A percentile compares a stretch with the other conserved stretches of the same genome.
Conservation (phyloP, 2,888 invertebrate species). For the Blastobasis lacticolella region DNA sequence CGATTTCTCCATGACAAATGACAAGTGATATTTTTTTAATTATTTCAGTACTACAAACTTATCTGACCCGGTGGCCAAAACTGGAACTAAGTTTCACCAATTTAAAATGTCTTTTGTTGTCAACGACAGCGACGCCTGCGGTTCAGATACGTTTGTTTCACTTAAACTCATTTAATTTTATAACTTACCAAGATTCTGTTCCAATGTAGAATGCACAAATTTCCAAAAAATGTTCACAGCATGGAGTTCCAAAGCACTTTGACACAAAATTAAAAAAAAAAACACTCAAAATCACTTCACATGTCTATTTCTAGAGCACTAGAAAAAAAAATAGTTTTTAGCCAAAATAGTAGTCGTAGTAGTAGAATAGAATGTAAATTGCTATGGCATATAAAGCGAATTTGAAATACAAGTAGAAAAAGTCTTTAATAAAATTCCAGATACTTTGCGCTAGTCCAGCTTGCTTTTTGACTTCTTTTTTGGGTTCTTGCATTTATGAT, state of each 20-base stretch:
- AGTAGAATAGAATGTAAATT: conserved; percentile 54
- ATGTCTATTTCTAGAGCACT: conserved; percentile 31
- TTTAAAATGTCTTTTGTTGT: too few species aligned
- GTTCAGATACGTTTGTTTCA: too few species aligned
- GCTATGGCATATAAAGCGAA: conserved; percentile 54
- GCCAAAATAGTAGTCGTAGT: conserved; percentile 59
- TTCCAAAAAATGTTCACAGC: conserved; percentile 2
- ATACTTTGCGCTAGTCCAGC: conserved; percentile 31
- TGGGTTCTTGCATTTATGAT: conserved; percentile 35
- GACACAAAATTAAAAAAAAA: background rate
- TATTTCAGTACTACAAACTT: too few species aligned
- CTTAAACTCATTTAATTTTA: background rate
- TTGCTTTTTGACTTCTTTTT: conserved; percentile 9
- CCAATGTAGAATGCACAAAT: conserved; percentile 8
- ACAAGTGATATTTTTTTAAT: too few species aligned
- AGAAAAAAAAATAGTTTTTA: conserved; percentile 19
- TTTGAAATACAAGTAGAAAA: conserved; percentile 52
- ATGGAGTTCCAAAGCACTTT: conserved; percentile 3
- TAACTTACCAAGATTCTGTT: conserved; percentile 14
- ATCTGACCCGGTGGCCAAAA: too few species aligned
- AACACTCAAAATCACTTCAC: conserved; percentile 37
- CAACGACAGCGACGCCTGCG: too few species aligned
- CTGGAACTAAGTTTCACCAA: too few species aligned
- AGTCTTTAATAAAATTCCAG: conserved; percentile 42
- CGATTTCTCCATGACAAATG: too few species aligned